These are phyloP conservation scores for Melanostoma scalare DNA, from an alignment of 2,888 invertebrate species.

Conservation along the genomic window DNA sequence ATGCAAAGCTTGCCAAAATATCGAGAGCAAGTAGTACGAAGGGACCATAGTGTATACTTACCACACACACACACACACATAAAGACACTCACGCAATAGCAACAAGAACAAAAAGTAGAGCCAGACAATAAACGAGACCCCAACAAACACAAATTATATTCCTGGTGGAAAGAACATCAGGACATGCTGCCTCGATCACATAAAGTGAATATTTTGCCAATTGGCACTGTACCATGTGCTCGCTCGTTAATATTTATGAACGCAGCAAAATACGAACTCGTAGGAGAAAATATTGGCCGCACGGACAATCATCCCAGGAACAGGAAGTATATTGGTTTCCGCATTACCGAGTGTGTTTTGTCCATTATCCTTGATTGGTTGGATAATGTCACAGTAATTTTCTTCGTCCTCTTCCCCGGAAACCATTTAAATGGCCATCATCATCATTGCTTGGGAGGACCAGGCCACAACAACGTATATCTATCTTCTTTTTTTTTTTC, in stretches of 20 bases:
- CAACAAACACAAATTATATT: slow-evolving; percentile 44
- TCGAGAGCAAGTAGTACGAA: slow-evolving; percentile 3
- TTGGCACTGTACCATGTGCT: slow-evolving; percentile 64
- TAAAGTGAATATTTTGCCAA: slow-evolving; percentile 69
- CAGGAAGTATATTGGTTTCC: slow-evolving; percentile 59
- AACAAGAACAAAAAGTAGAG: slow-evolving; percentile 12
- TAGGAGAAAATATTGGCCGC: slow-evolving; percentile 25
- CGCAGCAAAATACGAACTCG: slow-evolving; percentile 13
- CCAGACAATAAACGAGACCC: slow-evolving; percentile 31
- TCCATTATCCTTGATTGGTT: slow-evolving; percentile 71
- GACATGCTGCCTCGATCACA: background rate
- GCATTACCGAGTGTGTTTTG: slow-evolving; percentile 67
- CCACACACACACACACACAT: background rate
- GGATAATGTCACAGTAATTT: slow-evolving; percentile 70
- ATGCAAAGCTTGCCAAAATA: slow-evolving; percentile 57
- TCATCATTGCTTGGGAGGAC: slow-evolving; percentile 43
- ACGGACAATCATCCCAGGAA: slow-evolving; percentile 43
- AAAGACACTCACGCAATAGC: background rate
- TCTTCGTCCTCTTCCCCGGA: slow-evolving; percentile 37
- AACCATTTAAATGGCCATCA: slow-evolving; percentile 67
- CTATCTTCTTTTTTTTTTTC: slow-evolving; percentile 9
- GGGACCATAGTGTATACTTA: slow-evolving; percentile 12
- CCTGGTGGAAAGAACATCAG: background rate
- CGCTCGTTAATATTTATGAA: slow-evolving; percentile 69
- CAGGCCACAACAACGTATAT: background rate